Percentiles rank a stretch among this genome's conserved stretches.
Evolutionary conservation across 2,113 vertebrate species (phyloP).

Genomic region (Tetrax tetrax): DNA sequence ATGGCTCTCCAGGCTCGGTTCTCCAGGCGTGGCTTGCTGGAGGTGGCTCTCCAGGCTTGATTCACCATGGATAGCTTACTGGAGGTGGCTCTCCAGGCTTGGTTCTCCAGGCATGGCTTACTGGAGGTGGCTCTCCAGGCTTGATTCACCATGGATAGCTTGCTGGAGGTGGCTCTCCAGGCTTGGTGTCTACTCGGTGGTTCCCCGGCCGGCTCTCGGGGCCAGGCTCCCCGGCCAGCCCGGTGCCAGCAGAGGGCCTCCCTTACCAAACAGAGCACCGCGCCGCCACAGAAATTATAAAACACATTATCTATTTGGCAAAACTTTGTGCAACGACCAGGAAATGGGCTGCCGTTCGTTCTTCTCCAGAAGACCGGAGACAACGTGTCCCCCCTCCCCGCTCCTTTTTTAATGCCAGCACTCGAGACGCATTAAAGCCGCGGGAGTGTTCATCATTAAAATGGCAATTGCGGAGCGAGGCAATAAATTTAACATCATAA

Average conservation of each 20-base stretch:
- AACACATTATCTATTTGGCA: constrained; percentile 25
- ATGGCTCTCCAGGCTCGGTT: not conserved
- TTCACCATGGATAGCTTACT: accelerated
- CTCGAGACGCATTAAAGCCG: constrained; percentile 22
- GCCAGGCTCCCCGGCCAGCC: not conserved
- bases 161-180: not conserved
- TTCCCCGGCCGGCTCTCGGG: not conserved
- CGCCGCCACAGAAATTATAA: not conserved
- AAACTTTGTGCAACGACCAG: constrained; percentile 40
- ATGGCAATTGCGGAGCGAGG: constrained; percentile 29
- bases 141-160: not conserved
- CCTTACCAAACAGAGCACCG: constrained; percentile 5
- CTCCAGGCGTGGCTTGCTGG: no score
- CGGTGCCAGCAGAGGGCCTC: constrained; percentile 60
- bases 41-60: not conserved
- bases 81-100: not conserved
- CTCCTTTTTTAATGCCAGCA: not conserved
- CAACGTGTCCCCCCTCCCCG: not conserved
- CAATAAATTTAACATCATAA: constrained; percentile 62
- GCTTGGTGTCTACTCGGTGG: not conserved
- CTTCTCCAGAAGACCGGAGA: constrained; percentile 24
- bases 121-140: not conserved
- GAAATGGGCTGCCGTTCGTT: constrained; percentile 43
- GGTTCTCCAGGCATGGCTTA: accelerated
- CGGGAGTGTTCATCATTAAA: constrained; percentile 39